These are phyloP conservation scores for Stomatorhinus ivindoensis DNA, from an alignment of 2,113 vertebrate species.

Conservation along the genomic window DNA sequence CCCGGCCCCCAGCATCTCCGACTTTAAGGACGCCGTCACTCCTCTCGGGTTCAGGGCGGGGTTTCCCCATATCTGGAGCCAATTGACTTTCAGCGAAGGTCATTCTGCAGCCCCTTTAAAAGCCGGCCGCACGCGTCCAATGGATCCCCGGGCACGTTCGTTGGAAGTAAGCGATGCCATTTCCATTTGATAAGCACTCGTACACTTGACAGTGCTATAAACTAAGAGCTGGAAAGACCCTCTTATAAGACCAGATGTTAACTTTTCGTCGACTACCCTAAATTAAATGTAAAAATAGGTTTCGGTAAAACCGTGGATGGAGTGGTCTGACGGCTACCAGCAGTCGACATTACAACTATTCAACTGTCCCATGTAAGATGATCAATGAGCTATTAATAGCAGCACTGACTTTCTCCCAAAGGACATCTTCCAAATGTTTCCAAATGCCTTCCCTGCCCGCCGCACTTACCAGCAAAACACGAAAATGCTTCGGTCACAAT, in stretches of 20 bases:
- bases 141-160: not conserved
- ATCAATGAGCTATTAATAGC: slow-evolving; percentile 57
- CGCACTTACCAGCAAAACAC: not conserved
- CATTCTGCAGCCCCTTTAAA: not conserved
- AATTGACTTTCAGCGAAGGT: not conserved
- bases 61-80: not conserved
- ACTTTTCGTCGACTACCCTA: not conserved
- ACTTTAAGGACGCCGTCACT: slow-evolving; percentile 47
- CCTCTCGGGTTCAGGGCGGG: slow-evolving; percentile 57
- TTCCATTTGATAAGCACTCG: not conserved
- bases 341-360: not conserved
- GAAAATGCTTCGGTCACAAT: not conserved
- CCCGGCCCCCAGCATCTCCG: not conserved
- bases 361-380: slow-evolving; percentile 32
- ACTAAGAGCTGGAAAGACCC: not conserved
- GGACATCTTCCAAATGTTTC: slow-evolving; percentile 42
- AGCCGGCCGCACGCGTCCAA: too few species aligned
- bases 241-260: not conserved
- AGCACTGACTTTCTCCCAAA: slow-evolving; percentile 56
- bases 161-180: not conserved
- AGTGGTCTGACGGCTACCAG: not conserved
- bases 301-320: not conserved
- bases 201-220: not conserved
- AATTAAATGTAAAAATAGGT: not conserved
- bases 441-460: not conserved